phyloP scores from a whole-genome alignment of 2,797 vertebrate genomes.

The Sebastes hubbsi region DNA sequence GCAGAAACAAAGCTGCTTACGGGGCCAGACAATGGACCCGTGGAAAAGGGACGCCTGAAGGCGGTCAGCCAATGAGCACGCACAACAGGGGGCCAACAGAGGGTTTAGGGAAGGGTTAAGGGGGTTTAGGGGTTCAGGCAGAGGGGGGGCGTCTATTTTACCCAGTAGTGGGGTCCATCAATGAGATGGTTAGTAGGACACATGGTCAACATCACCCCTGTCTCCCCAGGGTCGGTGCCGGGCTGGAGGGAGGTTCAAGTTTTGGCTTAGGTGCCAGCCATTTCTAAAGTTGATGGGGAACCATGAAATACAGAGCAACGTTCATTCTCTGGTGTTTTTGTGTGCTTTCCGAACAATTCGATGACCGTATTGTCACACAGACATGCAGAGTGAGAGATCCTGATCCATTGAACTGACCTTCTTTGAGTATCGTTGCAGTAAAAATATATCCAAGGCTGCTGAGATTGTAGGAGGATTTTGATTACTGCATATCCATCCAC shows the following conservation, averaged over 20 bases:
- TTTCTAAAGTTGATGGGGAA: conserved; percentile 76
- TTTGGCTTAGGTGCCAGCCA: conserved; percentile 61
- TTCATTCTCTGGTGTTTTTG: conserved; percentile 71
- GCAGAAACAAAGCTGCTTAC: conserved; percentile 85
- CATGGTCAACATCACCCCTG: conserved; percentile 75
- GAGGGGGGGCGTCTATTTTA: conserved; percentile 56
- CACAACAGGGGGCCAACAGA: conserved; percentile 77
- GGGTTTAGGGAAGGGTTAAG: conserved; percentile 79
- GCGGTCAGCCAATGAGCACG: conserved; percentile 80
- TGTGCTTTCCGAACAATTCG: conserved; percentile 40
- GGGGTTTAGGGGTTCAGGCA: conserved; percentile 68
- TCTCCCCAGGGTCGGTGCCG: conserved; percentile 60
- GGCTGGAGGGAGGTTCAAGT: conserved; percentile 76
- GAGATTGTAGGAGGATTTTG: not conserved
- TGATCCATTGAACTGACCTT: not conserved
- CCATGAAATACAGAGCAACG: conserved; percentile 75
- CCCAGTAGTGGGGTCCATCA: conserved; percentile 61
- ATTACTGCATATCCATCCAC: not conserved
- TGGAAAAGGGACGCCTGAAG: conserved; percentile 81
- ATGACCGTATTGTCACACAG: conserved; percentile 48
- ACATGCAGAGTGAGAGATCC: conserved; percentile 12
- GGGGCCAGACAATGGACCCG: conserved; percentile 78
- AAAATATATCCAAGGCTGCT: not conserved
- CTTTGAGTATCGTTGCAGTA: not conserved
- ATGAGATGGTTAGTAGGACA: conserved; percentile 70